Evolutionary conservation across 2,888 invertebrate genomes (phyloP).

Genomic region (Drosophila anomelani): DNA sequence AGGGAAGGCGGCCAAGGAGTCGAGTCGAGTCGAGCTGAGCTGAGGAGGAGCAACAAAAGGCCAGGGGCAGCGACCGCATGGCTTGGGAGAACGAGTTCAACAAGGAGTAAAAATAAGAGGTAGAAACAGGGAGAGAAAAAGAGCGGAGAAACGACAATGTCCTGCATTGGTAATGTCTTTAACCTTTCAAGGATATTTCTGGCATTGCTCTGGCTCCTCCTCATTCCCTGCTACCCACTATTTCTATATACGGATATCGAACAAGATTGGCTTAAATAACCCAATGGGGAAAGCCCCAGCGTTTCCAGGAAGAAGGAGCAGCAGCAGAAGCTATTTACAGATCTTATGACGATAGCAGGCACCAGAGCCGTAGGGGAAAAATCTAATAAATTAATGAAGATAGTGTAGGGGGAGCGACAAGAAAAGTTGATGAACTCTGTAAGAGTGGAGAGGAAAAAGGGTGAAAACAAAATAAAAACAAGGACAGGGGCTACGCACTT

Average conservation of each 20-base stretch:
- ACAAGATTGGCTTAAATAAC: conserved; percentile 57
- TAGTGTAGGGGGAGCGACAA: conserved; percentile 12
- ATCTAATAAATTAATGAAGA: conserved; percentile 50
- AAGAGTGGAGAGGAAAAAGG: conserved; percentile 29
- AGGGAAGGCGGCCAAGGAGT: conserved; percentile 24
- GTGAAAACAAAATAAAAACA: conserved; percentile 6
- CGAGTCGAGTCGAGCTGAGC: not conserved
- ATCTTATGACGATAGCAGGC: conserved; percentile 49
- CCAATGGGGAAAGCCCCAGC: conserved; percentile 22
- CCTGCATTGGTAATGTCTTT: conserved; percentile 79
- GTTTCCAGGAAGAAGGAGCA: conserved; percentile 2
- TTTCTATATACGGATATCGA: conserved; percentile 54
- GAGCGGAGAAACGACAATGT: conserved; percentile 47
- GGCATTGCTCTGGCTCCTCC: conserved; percentile 60
- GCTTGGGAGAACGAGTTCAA: conserved; percentile 73
- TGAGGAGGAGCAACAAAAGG: conserved; percentile 43
- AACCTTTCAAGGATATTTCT: conserved; percentile 83
- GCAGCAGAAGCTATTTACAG: conserved; percentile 39
- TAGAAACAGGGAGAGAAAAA: not conserved
- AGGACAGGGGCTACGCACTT: conserved; percentile 39
- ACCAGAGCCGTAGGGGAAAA: conserved; percentile 35
- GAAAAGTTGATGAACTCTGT: conserved; percentile 75
- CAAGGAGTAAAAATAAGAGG: conserved; percentile 29
- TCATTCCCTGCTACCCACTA: not conserved
- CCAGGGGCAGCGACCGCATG: conserved; percentile 80